Evolutionary conservation across 2,888 invertebrate species (phyloP).

Genomic region (Octonoba sinensis): DNA sequence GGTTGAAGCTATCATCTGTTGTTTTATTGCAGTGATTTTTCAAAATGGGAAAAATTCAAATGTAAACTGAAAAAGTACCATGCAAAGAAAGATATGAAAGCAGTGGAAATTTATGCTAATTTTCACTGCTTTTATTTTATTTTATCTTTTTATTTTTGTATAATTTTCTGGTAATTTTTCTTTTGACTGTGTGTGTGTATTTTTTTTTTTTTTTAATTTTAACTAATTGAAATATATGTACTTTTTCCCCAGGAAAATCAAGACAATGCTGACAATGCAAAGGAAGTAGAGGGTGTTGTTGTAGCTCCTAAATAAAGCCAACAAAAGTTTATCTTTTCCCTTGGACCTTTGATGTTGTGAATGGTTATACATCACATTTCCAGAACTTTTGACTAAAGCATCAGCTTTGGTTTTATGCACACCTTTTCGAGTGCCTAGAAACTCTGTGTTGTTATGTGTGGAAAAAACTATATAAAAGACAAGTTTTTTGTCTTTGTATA

Average conservation of each 20-base stretch:
- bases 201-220: too few species aligned
- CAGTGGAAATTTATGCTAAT: too few species aligned
- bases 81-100: too few species aligned
- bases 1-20: too few species aligned
- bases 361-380: constrained; percentile 28
- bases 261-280: constrained; percentile 54
- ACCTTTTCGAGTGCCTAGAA: constrained; percentile 56
- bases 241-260: constrained; percentile 42
- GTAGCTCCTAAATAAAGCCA: constrained; percentile 73
- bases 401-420: constrained; percentile 49
- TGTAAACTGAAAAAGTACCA: too few species aligned
- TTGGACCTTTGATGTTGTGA: constrained; percentile 18
- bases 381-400: constrained; percentile 20
- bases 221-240: too few species aligned
- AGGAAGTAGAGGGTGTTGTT: constrained; percentile 58
- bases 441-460: constrained; percentile 22
- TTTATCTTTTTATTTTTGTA: too few species aligned
- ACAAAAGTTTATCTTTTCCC: constrained; percentile 16
- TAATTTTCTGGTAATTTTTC: too few species aligned
- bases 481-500: not conserved
- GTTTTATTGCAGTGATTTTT: too few species aligned
- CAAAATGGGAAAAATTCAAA: too few species aligned
- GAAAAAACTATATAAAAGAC: not conserved
- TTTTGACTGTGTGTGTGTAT: too few species aligned
- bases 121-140: too few species aligned